phyloP scores from a whole-genome alignment of 2,113 vertebrate genomes.

The Ahaetulla prasina region DNA sequence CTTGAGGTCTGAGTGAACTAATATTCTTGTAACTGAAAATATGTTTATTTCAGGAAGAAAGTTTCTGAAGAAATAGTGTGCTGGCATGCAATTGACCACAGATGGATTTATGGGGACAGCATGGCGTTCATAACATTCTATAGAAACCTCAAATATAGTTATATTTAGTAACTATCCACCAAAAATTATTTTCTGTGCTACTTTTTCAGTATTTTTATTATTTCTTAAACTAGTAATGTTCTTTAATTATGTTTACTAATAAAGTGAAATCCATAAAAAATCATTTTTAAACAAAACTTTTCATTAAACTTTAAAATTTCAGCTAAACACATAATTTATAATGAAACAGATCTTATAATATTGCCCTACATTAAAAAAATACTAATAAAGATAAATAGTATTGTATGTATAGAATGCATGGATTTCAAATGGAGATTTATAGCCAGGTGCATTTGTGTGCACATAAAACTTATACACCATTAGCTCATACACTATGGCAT shows the following conservation, averaged over 20 bases:
- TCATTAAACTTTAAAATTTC: neutral
- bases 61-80: slow-evolving; percentile 43
- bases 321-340: neutral
- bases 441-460: no score
- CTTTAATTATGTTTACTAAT: slow-evolving; percentile 32
- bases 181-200: neutral
- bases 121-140: slow-evolving; percentile 16
- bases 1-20: neutral
- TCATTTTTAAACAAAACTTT: neutral
- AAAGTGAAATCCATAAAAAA: neutral
- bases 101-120: slow-evolving; percentile 34
- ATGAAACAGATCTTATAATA: neutral
- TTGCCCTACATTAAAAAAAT: neutral
- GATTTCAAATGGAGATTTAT: neutral
- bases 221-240: slow-evolving; percentile 46
- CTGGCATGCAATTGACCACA: slow-evolving; percentile 22
- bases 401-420: neutral
- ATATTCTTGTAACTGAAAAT: slow-evolving; percentile 20
- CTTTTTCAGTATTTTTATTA: slow-evolving; percentile 47
- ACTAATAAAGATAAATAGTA: neutral
- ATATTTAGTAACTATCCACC: slow-evolving; percentile 32
- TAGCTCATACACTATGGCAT: neutral
- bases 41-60: slow-evolving; percentile 62
- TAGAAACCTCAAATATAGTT: slow-evolving; percentile 32
- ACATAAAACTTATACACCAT: neutral